Evolutionary conservation across 2,888 invertebrate genomes (phyloP), one percentile per base, ranked within the genome.

Genomic region (Drosophila pegasa): DNA sequence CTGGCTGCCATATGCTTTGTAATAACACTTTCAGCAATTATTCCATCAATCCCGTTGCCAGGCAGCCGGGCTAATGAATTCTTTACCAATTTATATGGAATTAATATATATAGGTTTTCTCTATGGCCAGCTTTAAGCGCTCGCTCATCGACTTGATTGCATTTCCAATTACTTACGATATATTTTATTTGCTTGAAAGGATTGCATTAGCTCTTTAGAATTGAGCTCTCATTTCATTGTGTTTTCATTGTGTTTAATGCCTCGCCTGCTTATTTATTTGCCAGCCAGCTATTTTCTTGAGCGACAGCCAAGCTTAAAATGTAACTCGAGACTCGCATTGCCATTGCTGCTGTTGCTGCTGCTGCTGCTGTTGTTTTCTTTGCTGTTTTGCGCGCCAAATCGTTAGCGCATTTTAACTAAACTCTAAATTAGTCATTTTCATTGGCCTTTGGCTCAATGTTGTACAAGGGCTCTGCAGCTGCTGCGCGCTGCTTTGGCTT

Each of bases 351-450:
- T 70, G 29, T 12, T 64, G n/a, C 0, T 55, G 38, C n/a, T 60
- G 58, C 8, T 52, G 38, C 1, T 62, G 38, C 7, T 56, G 50
- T 61, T 66, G 29, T 25, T 63, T 56, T 38, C 43, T 48, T 61
- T 55, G 56, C 65, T 71, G 64, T 71, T 37, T 71, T 65, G 64
- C 64, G 67, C 62, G 70, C 62, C 75, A 76, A 86, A 80, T 87
- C 85, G 81, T 85, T 88, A 78, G 87, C 81, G 87, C 73, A 74
- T 87, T 85, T 85, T 85, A 85, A 85, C 88, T 84, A 85, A 85
- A 87, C 76, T 88, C 78, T 69, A 84, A 85, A 80, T 88, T 80
- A 87, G 89, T 87, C 78, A 87, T 89, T 87, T 84, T 75, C 87
- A 78, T 84, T 80, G 76, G 74, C 70, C 87, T 78, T 80, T 88